A percentile compares a stretch with the other conserved stretches of the same genome.
Conservation (phyloP, 1,140 invertebrate species). For the Babylonia areolata region DNA sequence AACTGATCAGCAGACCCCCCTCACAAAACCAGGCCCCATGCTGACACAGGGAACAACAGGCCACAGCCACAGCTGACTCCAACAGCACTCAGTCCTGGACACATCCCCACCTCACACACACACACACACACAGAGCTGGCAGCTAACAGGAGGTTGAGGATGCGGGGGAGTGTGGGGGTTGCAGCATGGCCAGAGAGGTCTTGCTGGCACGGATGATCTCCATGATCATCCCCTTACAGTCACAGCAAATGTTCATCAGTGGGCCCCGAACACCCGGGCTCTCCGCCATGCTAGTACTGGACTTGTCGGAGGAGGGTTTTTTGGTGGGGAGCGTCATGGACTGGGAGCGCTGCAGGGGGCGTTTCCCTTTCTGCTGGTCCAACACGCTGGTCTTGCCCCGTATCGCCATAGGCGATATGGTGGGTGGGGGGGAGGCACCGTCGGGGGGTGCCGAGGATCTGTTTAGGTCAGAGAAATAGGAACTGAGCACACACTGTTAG, state of each 20-base stretch:
- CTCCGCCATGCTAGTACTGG: conserved; percentile 61
- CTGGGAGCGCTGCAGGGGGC: conserved; percentile 70
- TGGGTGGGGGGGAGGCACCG: neutral
- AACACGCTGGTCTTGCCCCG: neutral
- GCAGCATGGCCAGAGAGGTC: conserved; percentile 51
- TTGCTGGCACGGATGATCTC: conserved; percentile 86
- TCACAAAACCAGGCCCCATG: neutral
- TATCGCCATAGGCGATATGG: neutral
- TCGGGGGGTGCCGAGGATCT: conserved; percentile 54
- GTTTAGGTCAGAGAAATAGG: conserved; percentile 1
- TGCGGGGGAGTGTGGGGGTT: neutral
- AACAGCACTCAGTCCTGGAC: too few species aligned
- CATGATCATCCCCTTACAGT: conserved; percentile 94
- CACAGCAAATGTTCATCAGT: conserved; percentile 92
- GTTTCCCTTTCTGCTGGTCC: conserved; percentile 38
- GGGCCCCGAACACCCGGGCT: conserved; percentile 82
- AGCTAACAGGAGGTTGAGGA: neutral
- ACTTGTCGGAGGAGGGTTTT: conserved; percentile 61
- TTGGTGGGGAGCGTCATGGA: conserved; percentile 60
- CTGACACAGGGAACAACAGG: neutral
- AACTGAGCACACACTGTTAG: neutral
- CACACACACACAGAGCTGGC: neutral
- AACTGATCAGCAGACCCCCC: neutral
- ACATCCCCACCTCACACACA: too few species aligned
- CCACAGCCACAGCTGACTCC: too few species aligned